Base-by-base conservation (phyloP, 2,797 vertebrate species). In the Danio kyathit region DNA sequence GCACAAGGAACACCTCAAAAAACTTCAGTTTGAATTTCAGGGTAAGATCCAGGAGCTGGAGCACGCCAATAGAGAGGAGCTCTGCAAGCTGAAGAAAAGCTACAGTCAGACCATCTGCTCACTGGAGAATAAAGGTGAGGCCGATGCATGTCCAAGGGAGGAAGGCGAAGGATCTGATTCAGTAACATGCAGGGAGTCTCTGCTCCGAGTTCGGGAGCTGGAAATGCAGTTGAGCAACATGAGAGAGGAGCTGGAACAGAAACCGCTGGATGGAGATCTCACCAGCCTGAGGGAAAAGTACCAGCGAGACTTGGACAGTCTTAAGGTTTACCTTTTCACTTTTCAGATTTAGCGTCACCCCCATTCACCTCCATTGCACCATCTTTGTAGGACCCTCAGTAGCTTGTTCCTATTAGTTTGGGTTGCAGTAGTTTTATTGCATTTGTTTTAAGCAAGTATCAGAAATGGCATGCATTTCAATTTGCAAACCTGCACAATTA, bases 281-380 rank as follows among this genome's bases (percentile, higher is more conserved):
- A 91, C 94, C 86, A 93, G 93, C 56, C 92, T 99, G 91, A 96
- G 93, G 89, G 96, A 97, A 89, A 99, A 98, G 94, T 97, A 99
- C 95, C 98, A 98, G 94, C 95, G 94, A 90, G 97, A 99, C 94
- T 96, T 99, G 94, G 97, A 99, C 88, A 99, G 95, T 92, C 93
- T 99, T 82, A 99, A 99, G 98, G 97, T 98, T 92, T 90, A 74
- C 29, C 59, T 14, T 76, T 61, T 72, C 16, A 63, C 5, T 11
- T 51, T 74, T 69, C 63, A 60, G 43, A 5, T 59, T 29, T 66
- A 44, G 29, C 13, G 29, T 69, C 43, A 49, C 60, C 54, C 60
- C 54, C 41, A 51, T 49, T 76, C 21, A 72, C n/a, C 6, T 4
- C 38, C 11, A n/a, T 61, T 41, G 49, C 8, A 0, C n/a, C 44